Base-by-base conservation (phyloP, 1,140 invertebrate genomes). In the Drosophila nannoptera region DNA sequence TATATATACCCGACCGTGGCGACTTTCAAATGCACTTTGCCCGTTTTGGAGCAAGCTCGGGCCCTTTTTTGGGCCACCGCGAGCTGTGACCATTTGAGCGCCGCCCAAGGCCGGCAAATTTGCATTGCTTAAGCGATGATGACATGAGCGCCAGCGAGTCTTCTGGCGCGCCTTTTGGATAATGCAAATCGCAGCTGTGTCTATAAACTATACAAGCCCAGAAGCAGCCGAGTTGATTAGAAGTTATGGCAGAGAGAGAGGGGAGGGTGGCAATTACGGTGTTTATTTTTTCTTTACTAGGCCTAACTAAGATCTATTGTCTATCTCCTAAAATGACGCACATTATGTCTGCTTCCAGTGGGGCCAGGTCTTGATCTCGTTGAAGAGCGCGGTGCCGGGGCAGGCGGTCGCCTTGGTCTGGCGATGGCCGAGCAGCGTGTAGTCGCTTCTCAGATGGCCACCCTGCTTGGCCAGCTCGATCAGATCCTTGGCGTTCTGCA, bases 401-500 rank as follows among this genome's bases (percentile, higher is more conserved):
- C 94, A 95, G 40, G 92, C 91, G 0, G 94, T 95, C 0, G 90
- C 89, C 29, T 92, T 88, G 0, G 93, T 91, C 89, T 95, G 94
- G 29, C 94, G 90, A 72, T 95, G 94, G 0, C 93, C 94, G 7
- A 94, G 69, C 6, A 95, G 80, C 14, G 91, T 89, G 22, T 88
- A 89, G 31, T 87, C 73, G 8, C 64, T 64, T 58, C 76, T 84
- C 0, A 89, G 42, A 29, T 87, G 43, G 31, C 88, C 87, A 0
- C 67, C 56, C 16, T 78, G 71, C 0, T 95, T 91, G 6, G 94
- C 94, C 22, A 91, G 74, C 3, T 90, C 89, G 36, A 96, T 94
- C 1, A 95, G 72, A 16, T 91, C 89, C 72, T 92, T 90, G 8
- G 92, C 91, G 7, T 92, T 91, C 53, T 93, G 87, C 2, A 95